Conservation (phyloP, 2,888 invertebrate genomes). For the Oeneis ivallda region DNA sequence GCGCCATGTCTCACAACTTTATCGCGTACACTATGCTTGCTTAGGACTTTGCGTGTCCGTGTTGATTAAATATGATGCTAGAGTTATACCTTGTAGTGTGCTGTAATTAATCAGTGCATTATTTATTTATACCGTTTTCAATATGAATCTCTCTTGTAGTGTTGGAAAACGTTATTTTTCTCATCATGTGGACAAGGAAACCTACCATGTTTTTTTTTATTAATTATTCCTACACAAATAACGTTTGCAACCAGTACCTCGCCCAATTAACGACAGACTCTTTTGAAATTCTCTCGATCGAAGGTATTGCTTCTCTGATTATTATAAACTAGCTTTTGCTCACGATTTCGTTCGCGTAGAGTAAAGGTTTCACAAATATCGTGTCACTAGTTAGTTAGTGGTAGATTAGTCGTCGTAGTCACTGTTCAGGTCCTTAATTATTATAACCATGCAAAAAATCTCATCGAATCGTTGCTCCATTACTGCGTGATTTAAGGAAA, state of each 20-base stretch:
- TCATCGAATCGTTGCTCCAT: no score
- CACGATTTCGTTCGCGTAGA: no score
- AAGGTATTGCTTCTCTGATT: no score
- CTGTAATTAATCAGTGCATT: constrained; percentile 7
- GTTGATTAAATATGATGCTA: constrained; percentile 15
- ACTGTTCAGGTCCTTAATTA: no score
- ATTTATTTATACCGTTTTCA: not conserved
- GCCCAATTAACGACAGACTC: not conserved
- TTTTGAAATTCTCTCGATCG: not conserved
- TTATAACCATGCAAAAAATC: no score
- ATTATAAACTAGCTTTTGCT: no score
- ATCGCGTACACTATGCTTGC: constrained; percentile 25
- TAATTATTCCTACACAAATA: not conserved
- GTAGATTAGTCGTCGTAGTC: no score
- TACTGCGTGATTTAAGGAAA: no score
- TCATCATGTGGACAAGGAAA: not conserved
- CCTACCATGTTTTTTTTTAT: no score
- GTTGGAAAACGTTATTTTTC: not conserved
- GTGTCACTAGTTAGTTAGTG: no score
- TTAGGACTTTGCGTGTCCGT: constrained; percentile 26
- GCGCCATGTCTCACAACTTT: constrained; percentile 45
- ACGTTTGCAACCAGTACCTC: not conserved
- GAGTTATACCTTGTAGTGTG: constrained; percentile 10
- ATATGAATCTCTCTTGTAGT: not conserved
- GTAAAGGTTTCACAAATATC: no score